Conservation (phyloP, 2,113 vertebrate species). For the Rhabdornis inornatus region DNA sequence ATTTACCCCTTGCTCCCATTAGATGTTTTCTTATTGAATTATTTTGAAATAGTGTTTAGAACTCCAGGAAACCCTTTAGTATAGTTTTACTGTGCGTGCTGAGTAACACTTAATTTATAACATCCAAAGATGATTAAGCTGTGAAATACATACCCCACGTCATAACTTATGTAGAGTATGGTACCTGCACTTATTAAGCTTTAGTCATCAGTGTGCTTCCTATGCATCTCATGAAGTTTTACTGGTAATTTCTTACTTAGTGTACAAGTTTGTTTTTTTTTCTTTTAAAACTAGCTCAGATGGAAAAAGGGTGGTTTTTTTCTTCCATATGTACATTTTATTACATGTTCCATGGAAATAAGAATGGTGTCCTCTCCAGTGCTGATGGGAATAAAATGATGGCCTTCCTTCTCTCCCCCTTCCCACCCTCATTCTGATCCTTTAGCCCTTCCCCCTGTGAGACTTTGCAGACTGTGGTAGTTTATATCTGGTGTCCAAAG, state of each 20-base stretch:
- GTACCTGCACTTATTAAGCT: neutral
- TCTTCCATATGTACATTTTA: neutral
- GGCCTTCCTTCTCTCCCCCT: neutral
- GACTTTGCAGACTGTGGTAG: neutral
- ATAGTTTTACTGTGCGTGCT: neutral
- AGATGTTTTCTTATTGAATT: slow-evolving; percentile 28
- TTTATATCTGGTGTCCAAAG: neutral
- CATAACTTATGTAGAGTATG: neutral
- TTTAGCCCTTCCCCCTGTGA: neutral
- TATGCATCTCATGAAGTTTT: neutral
- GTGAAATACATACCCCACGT: neutral
- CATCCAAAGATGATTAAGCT: slow-evolving; percentile 9
- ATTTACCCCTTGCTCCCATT: slow-evolving; percentile 7
- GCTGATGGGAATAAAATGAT: neutral
- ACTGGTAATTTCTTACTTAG: neutral
- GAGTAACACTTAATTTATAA: slow-evolving; percentile 17
- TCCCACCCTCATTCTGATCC: neutral
- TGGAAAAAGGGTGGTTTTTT: neutral
- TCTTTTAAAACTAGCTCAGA: neutral
- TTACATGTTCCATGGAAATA: neutral
- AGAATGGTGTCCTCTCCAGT: neutral
- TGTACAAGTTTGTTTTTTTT: neutral
- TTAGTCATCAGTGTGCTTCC: neutral
- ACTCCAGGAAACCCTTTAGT: slow-evolving; percentile 17
- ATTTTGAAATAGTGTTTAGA: slow-evolving; percentile 7